Base-by-base conservation (phyloP, 1,140 invertebrate species). In the Drosophila persimilis region DNA sequence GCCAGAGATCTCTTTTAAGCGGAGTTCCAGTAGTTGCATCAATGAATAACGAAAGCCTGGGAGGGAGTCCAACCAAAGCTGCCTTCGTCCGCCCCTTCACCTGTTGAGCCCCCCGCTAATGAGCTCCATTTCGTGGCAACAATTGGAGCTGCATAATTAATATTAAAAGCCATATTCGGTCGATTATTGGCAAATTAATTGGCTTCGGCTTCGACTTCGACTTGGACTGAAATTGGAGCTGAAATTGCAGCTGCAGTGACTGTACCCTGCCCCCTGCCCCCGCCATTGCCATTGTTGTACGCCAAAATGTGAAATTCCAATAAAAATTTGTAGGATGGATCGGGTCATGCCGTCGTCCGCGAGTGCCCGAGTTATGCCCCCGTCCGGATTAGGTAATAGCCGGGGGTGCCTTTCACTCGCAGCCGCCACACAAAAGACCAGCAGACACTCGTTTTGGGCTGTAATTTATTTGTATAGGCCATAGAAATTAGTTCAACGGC, bases 121-220 rank as follows among this genome's bases (percentile, higher is more conserved):
- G 63, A 81, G 59, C 71, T 77, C 74, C 54, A 46, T 54, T 57
- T 60, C 45, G 50, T 50, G 26, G 46, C 39, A 63, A 51, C 83
- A 79, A 84, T 84, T 79, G 66, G 64, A 20, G 60, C 65, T 58
- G 73, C 77, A 78, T 72, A 80, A 67, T 74, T 64, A 71, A 73
- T 88, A 88, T 88, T 88, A 88, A 88, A 88, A 83, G 75, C 74
- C 83, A 88, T 88, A 88, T 83, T 88, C 56, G 73, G 64, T 57
- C 74, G 35, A 86, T 86, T 80, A 80, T 70, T 80, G 83, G 51
- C 78, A 79, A 79, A 88, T 88, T 88, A 88, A 88, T 88, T 88
- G 83, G 83, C 81, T 74, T 47, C 72, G 50, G 61, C 57, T 35
- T 39, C 13, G 24, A 17, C 45, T 24, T 48, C 13, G n/a, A 45